phyloP scores from a whole-genome alignment of 2,797 vertebrate species.

The Momotus momota region DNA sequence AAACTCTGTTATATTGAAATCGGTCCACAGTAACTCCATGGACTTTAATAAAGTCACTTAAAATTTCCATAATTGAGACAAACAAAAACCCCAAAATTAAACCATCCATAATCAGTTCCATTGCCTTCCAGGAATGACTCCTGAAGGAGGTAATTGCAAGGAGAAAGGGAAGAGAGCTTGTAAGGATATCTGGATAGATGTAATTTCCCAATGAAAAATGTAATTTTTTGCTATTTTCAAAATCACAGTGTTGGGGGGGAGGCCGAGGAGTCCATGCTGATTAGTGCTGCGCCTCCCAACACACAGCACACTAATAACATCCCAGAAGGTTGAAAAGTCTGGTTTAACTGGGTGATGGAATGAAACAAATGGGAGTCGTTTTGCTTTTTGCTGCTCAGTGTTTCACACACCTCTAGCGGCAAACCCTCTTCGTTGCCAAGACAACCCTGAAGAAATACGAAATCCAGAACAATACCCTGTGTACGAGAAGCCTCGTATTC shows the following conservation, averaged over 20 bases:
- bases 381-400: conserved; percentile 56
- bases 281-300: neutral
- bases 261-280: neutral
- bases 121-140: neutral
- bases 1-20: neutral
- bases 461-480: conserved; percentile 65
- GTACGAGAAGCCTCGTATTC: conserved; percentile 33
- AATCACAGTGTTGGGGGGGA: neutral
- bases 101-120: neutral
- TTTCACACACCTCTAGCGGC: conserved; percentile 67
- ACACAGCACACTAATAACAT: neutral
- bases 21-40: neutral
- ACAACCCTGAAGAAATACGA: conserved; percentile 59
- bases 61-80: neutral
- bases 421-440: conserved; percentile 70
- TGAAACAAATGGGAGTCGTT: conserved; percentile 19
- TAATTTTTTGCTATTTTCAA: neutral
- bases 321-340: neutral
- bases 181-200: neutral
- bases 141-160: neutral
- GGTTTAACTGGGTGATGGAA: conserved; percentile 24
- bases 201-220: neutral
- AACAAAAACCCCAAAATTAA: neutral
- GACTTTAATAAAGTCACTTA: neutral
- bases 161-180: neutral